Base-by-base conservation (phyloP, 2,888 invertebrate genomes). In the Tetranychus piercei region DNA sequence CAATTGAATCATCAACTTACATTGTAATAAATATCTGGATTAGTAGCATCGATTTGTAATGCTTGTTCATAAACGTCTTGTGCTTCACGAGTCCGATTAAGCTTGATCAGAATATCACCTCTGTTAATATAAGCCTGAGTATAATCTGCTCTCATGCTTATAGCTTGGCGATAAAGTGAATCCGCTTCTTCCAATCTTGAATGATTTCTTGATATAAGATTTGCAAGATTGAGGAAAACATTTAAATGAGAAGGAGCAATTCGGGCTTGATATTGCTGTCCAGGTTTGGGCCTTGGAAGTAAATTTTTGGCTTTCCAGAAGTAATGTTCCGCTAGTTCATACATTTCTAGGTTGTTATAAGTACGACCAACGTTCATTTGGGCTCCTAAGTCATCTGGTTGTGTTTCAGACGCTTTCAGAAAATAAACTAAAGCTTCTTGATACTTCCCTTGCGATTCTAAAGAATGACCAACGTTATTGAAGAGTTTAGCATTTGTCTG, bases 361-460 rank as follows among this genome's bases (percentile, higher is more conserved):
- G 95, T 94, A 77, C 96, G 86, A 18, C 95, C 96, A 6, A 96
- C 95, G 84, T 96, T 96, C 79, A 96, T 95, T 82, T 95, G 94
- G 6, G 95, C 83, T 64, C 79, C 79, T 67, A 79, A 77, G 43
- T 79, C 79, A 77, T 79, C 95, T 18, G 90, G 89, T 83, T 96
- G 96, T 9, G 95, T 94, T 85, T 83, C 87, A 34, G 92, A 92
- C 18, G 95, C 95, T 80, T 91, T 91, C 81, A 91, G 88, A 83
- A 95, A 95, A 84, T 92, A 96, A 78, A 88, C 86, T 76, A 96
- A 84, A 0, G 96, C 95, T 81, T 94, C 92, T 72, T 83, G 82
- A 80, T 85, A 87, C 73, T 84, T 83, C 1, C 86, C 87, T 80
- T 88, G 87, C 77, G 87, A 89, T 85, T 96, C 95, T 79, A 96